Conservation (phyloP, 2,888 invertebrate genomes). For the Ypsolopha scabrella region DNA sequence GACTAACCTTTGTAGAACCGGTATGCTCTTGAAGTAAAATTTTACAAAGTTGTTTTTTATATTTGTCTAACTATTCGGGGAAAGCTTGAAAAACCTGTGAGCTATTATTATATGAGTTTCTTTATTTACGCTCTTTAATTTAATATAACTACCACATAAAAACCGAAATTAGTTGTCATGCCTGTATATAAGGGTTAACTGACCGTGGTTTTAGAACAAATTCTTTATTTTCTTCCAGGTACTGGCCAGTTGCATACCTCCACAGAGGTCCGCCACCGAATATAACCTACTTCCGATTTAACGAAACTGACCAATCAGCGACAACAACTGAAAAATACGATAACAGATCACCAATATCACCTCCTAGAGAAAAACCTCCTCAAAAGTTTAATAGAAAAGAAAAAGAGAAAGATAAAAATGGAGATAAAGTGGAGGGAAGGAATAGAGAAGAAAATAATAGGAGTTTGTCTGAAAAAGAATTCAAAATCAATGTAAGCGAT, state of each 20-base stretch:
- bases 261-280: constrained; percentile 86
- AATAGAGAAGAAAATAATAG: neutral
- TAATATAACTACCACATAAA: too few relatives aligned
- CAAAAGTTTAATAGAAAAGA: constrained; percentile 4
- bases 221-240: constrained; percentile 45
- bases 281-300: constrained; percentile 66
- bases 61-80: too few relatives aligned
- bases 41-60: too few relatives aligned
- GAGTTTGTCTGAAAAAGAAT: neutral
- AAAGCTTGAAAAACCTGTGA: too few relatives aligned
- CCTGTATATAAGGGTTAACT: neutral
- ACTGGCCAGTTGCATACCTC: constrained; percentile 86
- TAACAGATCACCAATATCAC: constrained; percentile 8
- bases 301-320: constrained; percentile 29
- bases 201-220: constrained; percentile 6
- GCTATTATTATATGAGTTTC: too few relatives aligned
- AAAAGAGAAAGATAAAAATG: neutral
- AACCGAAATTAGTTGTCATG: neutral
- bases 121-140: too few relatives aligned
- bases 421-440: constrained; percentile 6
- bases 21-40: too few relatives aligned
- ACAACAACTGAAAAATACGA: constrained; percentile 2
- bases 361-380: constrained; percentile 9
- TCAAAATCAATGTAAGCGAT: neutral
- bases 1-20: too few relatives aligned